Conservation (phyloP, 2,888 invertebrate genomes). For the Sphinx pinastri region DNA sequence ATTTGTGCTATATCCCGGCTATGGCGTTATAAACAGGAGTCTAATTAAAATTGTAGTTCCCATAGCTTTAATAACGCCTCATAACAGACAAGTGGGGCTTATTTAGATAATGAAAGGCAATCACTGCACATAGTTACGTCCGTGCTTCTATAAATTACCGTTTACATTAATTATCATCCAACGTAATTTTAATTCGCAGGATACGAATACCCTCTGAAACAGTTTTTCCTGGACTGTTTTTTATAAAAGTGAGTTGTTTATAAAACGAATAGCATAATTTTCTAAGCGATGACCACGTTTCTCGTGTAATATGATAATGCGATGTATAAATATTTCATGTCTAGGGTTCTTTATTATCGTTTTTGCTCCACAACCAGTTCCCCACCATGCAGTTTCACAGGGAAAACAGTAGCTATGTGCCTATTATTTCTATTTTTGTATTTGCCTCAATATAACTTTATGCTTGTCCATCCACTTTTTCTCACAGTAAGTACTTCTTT, state of each 20-base stretch:
- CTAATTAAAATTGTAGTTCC: slow-evolving; percentile 55
- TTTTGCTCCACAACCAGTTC: slow-evolving; percentile 76
- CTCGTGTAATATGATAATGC: slow-evolving; percentile 83
- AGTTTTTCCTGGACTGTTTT: slow-evolving; percentile 52
- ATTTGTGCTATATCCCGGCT: not conserved
- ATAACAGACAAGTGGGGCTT: slow-evolving; percentile 54
- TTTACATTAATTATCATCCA: not conserved
- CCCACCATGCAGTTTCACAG: slow-evolving; percentile 62
- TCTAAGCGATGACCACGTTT: slow-evolving; percentile 79
- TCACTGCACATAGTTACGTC: slow-evolving; percentile 35
- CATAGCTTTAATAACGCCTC: slow-evolving; percentile 57
- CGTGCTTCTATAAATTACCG: not conserved
- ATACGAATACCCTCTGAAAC: slow-evolving; percentile 35
- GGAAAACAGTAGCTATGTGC: slow-evolving; percentile 60
- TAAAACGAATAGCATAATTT: slow-evolving; percentile 81
- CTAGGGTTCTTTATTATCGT: slow-evolving; percentile 72
- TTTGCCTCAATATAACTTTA: slow-evolving; percentile 29
- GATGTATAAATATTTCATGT: slow-evolving; percentile 80
- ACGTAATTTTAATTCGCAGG: not conserved
- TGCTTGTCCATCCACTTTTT: slow-evolving; percentile 24
- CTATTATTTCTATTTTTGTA: slow-evolving; percentile 57
- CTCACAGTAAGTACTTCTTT: slow-evolving; percentile 8
- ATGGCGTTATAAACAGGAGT: slow-evolving; percentile 42
- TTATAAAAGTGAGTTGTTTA: slow-evolving; percentile 64
- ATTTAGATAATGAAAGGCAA: slow-evolving; percentile 50